These are phyloP conservation scores for Eremobia ochroleuca DNA, from an alignment of 2,888 invertebrate genomes.

Conservation along the genomic window DNA sequence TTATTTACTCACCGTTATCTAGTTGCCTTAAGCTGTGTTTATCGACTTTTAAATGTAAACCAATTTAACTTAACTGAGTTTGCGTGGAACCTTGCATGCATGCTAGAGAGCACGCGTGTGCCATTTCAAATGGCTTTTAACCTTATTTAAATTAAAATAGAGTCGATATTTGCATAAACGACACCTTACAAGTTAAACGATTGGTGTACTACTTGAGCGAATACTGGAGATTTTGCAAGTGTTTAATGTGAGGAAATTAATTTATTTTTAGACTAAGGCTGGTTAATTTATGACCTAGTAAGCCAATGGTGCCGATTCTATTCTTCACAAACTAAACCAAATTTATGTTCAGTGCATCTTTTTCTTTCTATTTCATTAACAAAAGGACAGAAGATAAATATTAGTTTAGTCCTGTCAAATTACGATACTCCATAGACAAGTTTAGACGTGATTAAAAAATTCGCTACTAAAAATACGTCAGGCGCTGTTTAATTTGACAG, in stretches of 20 bases:
- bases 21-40: slow-evolving; percentile 56
- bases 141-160: slow-evolving; percentile 44
- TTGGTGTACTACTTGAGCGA: slow-evolving; percentile 19
- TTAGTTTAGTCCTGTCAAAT: too few species aligned
- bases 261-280: slow-evolving; percentile 29
- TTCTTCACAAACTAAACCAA: too few species aligned
- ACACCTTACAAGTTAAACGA: slow-evolving; percentile 25
- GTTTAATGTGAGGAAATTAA: slow-evolving; percentile 34
- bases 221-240: slow-evolving; percentile 45
- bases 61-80: slow-evolving; percentile 68
- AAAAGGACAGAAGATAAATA: too few species aligned
- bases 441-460: too few species aligned
- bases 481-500: too few species aligned
- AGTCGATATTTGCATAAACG: slow-evolving; percentile 50
- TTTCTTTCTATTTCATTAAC: too few species aligned
- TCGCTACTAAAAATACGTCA: too few species aligned
- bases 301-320: too few species aligned
- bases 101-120: slow-evolving; percentile 54
- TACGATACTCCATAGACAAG: too few species aligned
- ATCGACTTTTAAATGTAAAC: slow-evolving; percentile 70
- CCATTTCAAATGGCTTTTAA: slow-evolving; percentile 51
- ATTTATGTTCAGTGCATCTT: too few species aligned
- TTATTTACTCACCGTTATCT: slow-evolving; percentile 62
- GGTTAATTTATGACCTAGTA: slow-evolving; percentile 27
- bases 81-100: slow-evolving; percentile 64